Evolutionary conservation across 2,888 invertebrate genomes (phyloP), one percentile per base, ranked within the genome.

Genomic region (Rhorus exstirpatorius): DNA sequence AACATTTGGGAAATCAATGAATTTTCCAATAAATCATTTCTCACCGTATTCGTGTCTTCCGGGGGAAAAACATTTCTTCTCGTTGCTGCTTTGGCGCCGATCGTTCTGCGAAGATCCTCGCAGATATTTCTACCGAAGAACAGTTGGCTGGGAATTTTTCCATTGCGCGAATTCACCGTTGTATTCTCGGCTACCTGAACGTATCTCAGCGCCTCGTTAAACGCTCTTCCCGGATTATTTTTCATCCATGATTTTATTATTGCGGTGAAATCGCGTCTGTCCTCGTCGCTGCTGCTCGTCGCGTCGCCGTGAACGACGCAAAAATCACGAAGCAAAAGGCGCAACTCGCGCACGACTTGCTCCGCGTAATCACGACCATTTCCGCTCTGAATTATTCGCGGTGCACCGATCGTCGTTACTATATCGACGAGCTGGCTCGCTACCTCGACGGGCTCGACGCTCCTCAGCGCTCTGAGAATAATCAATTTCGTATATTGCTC

Each of bases 321-420:
- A 12, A 89, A 86, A 78, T 87, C 87, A 24, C 86, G 70, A 86
- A 89, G 87, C 3, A 89, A 31, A 0, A 21, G 51, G 8, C 86
- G 84, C 46, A 91, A 81, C 14, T 89, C 86, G 1, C 81, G 71
- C 0, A 90, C 88, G 38, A 91, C 84, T 84, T 88, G 83, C 35
- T 89, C 85, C 0, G 87, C 88, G 74, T 89, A 89, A 24, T 83
- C 82, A 7, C 87, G 83, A 21, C 89, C 90, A 31, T 90, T 90
- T 19, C 78, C 83, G 46, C 90, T 90, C 68, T 90, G 90, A 26
- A 91, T 74, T 35, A 91, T 86, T 44, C 81, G 80, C 2, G 91
- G 91, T 7, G 86, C 87, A 19, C 91, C 91, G 60, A 91, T 89
- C 12, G 89, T 90, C 19, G 88, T 84, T 12, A 90, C 81, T 26